Evolutionary conservation across 2,888 invertebrate genomes (phyloP).

Genomic region (Heliconius charithonia): DNA sequence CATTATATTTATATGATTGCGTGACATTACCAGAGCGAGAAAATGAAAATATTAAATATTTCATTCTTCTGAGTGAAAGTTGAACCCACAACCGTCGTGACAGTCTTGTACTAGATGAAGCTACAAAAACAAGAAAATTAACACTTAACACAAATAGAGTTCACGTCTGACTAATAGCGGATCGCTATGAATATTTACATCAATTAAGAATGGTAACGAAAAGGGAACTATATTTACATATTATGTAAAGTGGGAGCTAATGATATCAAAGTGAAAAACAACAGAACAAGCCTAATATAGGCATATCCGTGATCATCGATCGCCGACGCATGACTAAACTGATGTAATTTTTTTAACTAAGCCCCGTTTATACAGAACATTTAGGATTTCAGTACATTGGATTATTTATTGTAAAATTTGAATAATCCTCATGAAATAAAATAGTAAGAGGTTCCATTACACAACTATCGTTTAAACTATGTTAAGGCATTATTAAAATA

Average conservation of each 20-base stretch:
- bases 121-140: too few species aligned
- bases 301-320: slow-evolving; percentile 20
- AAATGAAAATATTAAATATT: too few species aligned
- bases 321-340: slow-evolving; percentile 18
- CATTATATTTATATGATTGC: too few species aligned
- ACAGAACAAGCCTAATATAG: slow-evolving; percentile 12
- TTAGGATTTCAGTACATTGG: neutral
- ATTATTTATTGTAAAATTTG: too few species aligned
- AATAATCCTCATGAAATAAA: too few species aligned
- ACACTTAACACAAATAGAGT: neutral
- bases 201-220: slow-evolving; percentile 12
- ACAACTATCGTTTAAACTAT: too few species aligned
- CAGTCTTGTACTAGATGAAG: too few species aligned
- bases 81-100: too few species aligned
- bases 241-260: slow-evolving; percentile 1
- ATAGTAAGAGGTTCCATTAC: too few species aligned
- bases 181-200: neutral
- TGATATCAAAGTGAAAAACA: slow-evolving; percentile 5
- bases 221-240: slow-evolving; percentile 3
- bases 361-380: neutral
- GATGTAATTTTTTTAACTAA: neutral
- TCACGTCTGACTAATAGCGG: neutral
- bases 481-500: too few species aligned
- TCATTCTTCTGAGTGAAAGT: too few species aligned
- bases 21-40: too few species aligned